Evolutionary conservation across 2,797 vertebrate species (phyloP).

Genomic region (Margarornis squamiger): DNA sequence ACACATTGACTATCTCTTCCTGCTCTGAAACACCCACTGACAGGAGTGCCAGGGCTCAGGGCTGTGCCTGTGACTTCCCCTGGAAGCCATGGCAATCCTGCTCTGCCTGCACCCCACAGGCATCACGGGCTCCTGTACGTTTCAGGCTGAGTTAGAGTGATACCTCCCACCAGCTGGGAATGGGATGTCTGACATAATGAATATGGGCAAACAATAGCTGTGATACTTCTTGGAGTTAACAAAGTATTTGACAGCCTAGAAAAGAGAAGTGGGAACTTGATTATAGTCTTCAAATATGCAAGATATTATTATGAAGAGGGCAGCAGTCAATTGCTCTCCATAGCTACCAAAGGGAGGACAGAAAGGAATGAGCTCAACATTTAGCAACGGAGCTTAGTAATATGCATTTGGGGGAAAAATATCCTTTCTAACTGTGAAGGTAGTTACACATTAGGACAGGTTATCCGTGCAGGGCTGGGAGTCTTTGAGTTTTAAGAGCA

Average conservation of each 20-base stretch:
- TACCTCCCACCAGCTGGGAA: background rate
- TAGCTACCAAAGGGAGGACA: background rate
- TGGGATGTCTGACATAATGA: background rate
- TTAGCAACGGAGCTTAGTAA: background rate
- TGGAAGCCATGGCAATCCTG: background rate
- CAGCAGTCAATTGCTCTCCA: background rate
- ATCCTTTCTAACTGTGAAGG: background rate
- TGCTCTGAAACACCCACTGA: fast-evolving
- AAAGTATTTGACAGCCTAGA: background rate
- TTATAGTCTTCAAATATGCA: background rate
- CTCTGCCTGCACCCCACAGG: background rate
- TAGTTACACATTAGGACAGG: background rate
- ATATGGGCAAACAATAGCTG: background rate
- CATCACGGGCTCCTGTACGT: background rate
- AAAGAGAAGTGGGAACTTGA: background rate
- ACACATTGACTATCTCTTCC: background rate
- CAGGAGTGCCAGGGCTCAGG: background rate
- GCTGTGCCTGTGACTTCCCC: background rate
- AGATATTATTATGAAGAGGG: background rate
- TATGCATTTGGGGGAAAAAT: background rate
- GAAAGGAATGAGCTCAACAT: background rate
- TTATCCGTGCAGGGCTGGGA: background rate
- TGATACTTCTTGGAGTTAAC: background rate
- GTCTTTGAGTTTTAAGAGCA: background rate
- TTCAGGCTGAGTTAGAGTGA: background rate